Base-by-base conservation (phyloP, 2,888 invertebrate species). In the Apamea epomidion region DNA sequence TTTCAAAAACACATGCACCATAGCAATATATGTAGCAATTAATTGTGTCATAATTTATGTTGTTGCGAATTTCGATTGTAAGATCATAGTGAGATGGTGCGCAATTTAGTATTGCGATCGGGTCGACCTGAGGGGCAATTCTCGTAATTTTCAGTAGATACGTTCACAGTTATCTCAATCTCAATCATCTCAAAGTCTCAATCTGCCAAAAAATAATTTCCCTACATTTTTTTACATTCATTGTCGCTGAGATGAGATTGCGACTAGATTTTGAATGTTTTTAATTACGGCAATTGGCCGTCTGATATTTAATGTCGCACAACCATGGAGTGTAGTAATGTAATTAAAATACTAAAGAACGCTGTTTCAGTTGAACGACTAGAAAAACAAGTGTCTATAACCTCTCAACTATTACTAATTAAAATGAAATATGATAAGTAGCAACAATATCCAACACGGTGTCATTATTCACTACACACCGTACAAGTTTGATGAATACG, bases 381-480 rank as follows among this genome's bases (percentile, higher is more conserved):
- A 37, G 8, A 37, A 42, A 65, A 29, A 42, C 62, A n/a, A 58
- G 18, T 42, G 58, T 79, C n/a, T 32, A 51, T 48, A 64, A 73
- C 72, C 79, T 79, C 51, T 65, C 18, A 37, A 70, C 73, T 68
- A 72, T 74, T 58, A 65, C 58, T 37, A 70, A 68, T 78, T 68
- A 60, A 64, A 68, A 74, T 70, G 72, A 16, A 78, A 87, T 74
- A 65, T 68, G 64, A 81, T 68, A n/a, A 68, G 32, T 42, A 71
- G 58, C 51, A 68, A 69, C 74, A 51, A 79, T 32, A 71, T 82
- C n/a, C 64, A 25, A 72, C 58, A n/a, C 42, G 65, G 32, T 80
- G 64, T 75, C 71, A 86, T 76, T 74, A 54, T 45, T 77, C 71
- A 86, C 74, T 76, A 54, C 45, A 77, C 32, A 64, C 62, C 29